Base-by-base conservation (phyloP, 2,888 invertebrate species). In the Morpho deidamia region DNA sequence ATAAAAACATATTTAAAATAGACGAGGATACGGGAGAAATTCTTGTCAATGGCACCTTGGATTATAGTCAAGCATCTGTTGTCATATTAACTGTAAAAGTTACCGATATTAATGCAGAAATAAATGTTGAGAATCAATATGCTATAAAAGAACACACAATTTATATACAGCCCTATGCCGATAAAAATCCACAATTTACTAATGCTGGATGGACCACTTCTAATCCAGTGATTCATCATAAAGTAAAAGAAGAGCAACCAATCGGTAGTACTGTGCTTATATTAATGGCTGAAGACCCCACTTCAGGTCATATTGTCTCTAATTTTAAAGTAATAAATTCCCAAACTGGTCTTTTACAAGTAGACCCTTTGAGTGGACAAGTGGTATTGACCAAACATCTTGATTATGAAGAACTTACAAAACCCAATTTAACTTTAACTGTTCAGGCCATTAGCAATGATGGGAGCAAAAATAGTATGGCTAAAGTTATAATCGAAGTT, bases 151-250 rank as follows among this genome's bases (percentile, higher is more conserved):
- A 95, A 68, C 93, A 95, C 7, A 95, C 95, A 0, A 89, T 95
- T 40, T 95, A 95, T 70, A 92, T 96, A 33, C 94, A 95, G 71
- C 94, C 95, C 0, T 94, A 93, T 70, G 93, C 93, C 59, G 94
- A 95, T 63, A 93, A 94, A 66, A 94, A 94, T 76, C 95, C 96
- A 0, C 91, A 94, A 34, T 95, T 96, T 63, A 92, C 92, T 1
- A 92, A 94, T 63, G 74, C 92, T 0, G 93, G 94, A 1, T 95
- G 96, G 95, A 92, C 92, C 0, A 92, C 92, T 33, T 91, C 93
- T 0, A 92, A 93, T 61, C 94, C 95, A 0, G 81, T 92, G 0
- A 93, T 96, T 34, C 90, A 92, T 48, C 88, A 94, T 1, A 91
- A 90, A 53, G 89, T 95, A 7, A 93, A 93, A 54, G 96, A 96